Evolutionary conservation across 2,888 invertebrate genomes (phyloP).

Genomic region (Furcula furcula): DNA sequence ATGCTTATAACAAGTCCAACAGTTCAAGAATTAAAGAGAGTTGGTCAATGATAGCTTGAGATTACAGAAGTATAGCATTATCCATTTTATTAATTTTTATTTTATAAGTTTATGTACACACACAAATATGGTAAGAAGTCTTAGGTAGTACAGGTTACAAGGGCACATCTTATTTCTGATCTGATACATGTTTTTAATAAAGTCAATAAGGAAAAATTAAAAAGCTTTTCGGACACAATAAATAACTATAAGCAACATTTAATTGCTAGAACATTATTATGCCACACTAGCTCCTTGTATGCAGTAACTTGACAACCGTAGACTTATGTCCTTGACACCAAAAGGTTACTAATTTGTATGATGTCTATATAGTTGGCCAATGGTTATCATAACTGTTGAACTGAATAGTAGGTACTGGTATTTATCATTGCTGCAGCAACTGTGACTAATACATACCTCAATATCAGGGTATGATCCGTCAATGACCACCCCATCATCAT

Average conservation of each 20-base stretch:
- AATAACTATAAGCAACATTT: slow-evolving; percentile 16
- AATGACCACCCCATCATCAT: slow-evolving; percentile 79
- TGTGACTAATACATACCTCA: slow-evolving; percentile 62
- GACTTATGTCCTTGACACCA: slow-evolving; percentile 69
- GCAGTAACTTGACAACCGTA: slow-evolving; percentile 37
- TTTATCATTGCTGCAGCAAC: slow-evolving; percentile 7
- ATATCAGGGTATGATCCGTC: slow-evolving; percentile 70
- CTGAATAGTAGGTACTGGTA: slow-evolving; percentile 12
- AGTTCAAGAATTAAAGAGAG: too few species aligned
- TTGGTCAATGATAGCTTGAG: too few species aligned
- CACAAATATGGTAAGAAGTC: too few species aligned
- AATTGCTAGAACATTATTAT: slow-evolving; percentile 23
- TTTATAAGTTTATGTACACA: too few species aligned
- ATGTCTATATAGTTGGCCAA: slow-evolving; percentile 23
- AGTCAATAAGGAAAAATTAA: slow-evolving; percentile 22
- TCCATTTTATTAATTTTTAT: too few species aligned
- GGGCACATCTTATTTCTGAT: too few species aligned
- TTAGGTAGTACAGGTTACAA: too few species aligned
- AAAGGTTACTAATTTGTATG: slow-evolving; percentile 10
- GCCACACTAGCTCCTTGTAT: slow-evolving; percentile 31
- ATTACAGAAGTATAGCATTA: too few species aligned
- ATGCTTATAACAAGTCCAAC: too few species aligned
- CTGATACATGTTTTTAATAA: not conserved
- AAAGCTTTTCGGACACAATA: slow-evolving; percentile 17
- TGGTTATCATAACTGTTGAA: slow-evolving; percentile 9